These are phyloP conservation scores for Pheosia gnoma DNA, from an alignment of 2,888 invertebrate species.

Conservation along the genomic window DNA sequence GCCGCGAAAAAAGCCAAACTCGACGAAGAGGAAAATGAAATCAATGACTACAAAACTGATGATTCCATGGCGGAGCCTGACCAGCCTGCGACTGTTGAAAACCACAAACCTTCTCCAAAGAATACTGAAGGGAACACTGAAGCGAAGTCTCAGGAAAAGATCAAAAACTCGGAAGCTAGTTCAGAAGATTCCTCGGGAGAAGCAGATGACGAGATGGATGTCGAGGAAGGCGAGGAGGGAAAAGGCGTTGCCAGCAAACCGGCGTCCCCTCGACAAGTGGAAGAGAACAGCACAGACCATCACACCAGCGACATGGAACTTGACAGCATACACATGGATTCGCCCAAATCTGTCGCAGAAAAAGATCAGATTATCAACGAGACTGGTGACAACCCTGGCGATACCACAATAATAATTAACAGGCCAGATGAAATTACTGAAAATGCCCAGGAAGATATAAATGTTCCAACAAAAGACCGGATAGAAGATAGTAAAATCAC, in stretches of 20 bases:
- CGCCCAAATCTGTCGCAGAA: constrained; percentile 72
- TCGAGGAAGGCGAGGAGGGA: constrained; percentile 82
- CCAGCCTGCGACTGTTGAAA: constrained; percentile 33
- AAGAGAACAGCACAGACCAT: constrained; percentile 76
- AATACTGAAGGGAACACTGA: constrained; percentile 36
- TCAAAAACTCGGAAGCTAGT: constrained; percentile 74
- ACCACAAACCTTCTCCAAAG: constrained; percentile 36
- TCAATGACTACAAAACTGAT: constrained; percentile 59
- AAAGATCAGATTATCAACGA: constrained; percentile 72
- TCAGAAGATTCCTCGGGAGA: constrained; percentile 86
- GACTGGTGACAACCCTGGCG: constrained; percentile 53
- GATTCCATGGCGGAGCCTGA: constrained; percentile 58
- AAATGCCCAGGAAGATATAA: constrained; percentile 39
- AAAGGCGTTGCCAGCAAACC: constrained; percentile 69
- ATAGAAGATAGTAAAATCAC: constrained; percentile 44
- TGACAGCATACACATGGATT: constrained; percentile 79
- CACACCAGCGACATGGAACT: constrained; percentile 81
- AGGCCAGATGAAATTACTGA: constrained; percentile 38
- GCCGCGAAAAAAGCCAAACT: constrained; percentile 66
- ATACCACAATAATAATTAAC: constrained; percentile 45
- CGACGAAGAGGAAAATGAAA: constrained; percentile 43
- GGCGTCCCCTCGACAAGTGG: constrained; percentile 61
- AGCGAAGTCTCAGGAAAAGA: constrained; percentile 59
- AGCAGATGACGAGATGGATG: constrained; percentile 88
- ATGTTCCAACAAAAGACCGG: constrained; percentile 37